A percentile compares a stretch with the other conserved stretches of the same genome.
Evolutionary conservation across 2,797 vertebrate genomes (phyloP).

Genomic region (Sarcophilus harrisii): DNA sequence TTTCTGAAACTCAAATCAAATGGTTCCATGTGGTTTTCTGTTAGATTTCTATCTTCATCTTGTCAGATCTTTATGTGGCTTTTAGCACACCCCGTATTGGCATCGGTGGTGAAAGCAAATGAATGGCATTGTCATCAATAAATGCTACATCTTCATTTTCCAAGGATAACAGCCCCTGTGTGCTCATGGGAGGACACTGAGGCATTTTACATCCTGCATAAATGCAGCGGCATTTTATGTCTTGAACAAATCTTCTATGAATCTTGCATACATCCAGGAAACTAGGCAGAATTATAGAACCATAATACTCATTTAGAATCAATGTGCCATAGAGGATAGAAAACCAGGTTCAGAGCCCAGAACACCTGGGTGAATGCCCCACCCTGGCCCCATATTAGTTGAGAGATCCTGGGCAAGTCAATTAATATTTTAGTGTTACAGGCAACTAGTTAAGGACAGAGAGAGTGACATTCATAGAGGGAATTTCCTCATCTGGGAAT

Average conservation of each 20-base stretch:
- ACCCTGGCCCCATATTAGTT: background rate
- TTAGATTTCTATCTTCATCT: background rate
- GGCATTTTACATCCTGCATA: constrained; percentile 59
- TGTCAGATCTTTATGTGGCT: constrained; percentile 29
- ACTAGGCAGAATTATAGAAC: constrained; percentile 63
- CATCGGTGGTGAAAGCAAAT: constrained; percentile 60
- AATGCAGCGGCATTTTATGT: constrained; percentile 54
- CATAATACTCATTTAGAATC: constrained; percentile 11
- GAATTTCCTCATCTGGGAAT: background rate
- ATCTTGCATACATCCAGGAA: constrained; percentile 70
- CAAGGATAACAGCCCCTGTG: constrained; percentile 47
- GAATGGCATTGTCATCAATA: constrained; percentile 74
- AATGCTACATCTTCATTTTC: constrained; percentile 67
- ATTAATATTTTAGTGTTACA: background rate
- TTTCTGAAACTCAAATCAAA: constrained; percentile 75
- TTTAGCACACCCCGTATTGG: constrained; percentile 34
- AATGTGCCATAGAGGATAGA: background rate
- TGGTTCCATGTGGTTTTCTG: constrained; percentile 69
- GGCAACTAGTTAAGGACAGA: background rate
- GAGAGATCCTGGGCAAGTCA: background rate
- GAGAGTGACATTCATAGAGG: background rate
- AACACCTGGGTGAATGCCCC: background rate
- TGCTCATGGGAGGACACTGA: constrained; percentile 19
- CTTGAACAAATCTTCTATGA: constrained; percentile 69
- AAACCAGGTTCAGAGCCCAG: background rate